Conservation (phyloP, 2,113 vertebrate genomes). For the Apaloderma vittatum region DNA sequence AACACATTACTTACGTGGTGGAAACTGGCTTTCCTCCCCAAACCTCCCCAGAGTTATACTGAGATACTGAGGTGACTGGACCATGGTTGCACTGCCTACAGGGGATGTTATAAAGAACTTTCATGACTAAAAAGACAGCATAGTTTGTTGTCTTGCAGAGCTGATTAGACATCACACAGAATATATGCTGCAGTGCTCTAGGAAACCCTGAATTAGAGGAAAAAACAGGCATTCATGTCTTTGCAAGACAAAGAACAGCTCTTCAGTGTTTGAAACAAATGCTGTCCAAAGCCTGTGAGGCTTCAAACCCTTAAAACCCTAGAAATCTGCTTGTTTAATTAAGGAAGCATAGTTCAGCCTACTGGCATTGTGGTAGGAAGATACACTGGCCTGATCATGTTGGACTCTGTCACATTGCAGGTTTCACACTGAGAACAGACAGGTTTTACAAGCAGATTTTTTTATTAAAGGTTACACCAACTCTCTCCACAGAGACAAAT, state of each 20-base stretch:
- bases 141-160: background rate
- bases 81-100: background rate
- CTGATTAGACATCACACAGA: background rate
- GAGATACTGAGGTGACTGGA: background rate
- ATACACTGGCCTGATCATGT: background rate
- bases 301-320: background rate
- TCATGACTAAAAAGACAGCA: background rate
- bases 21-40: background rate
- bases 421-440: background rate
- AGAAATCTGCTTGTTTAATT: background rate
- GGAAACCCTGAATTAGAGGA: background rate
- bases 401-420: background rate
- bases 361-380: background rate
- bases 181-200: background rate
- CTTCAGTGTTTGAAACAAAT: background rate
- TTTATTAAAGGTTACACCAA: background rate
- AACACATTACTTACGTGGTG: background rate
- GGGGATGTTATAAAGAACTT: background rate
- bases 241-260: background rate
- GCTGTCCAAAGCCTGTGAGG: background rate
- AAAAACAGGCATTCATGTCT: background rate
- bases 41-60: background rate
- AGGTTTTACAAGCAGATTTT: background rate
- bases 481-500: background rate
- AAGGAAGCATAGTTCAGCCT: background rate